Percentiles rank a stretch among this genome's conserved stretches.
These are phyloP conservation scores for Reinhardtius hippoglossoides DNA, from an alignment of 2,113 vertebrate species.

Conservation along the genomic window DNA sequence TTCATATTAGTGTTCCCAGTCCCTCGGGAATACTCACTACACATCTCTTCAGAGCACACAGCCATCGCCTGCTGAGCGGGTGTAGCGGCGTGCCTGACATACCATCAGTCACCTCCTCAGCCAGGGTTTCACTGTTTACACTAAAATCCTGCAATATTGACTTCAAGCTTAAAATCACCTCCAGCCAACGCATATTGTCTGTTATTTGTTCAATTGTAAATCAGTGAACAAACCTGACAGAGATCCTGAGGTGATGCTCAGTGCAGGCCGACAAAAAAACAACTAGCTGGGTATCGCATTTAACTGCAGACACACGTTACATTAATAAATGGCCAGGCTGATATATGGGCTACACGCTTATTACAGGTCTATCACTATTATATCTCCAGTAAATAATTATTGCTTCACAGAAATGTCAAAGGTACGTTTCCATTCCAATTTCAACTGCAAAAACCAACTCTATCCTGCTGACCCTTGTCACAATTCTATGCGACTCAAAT, in stretches of 20 bases:
- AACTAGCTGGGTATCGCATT: background rate
- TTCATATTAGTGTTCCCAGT: conserved; percentile 66
- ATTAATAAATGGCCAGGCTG: too few relatives aligned
- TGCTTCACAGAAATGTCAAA: too few relatives aligned
- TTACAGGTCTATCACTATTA: background rate
- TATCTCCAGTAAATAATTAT: too few relatives aligned
- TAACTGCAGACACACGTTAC: background rate
- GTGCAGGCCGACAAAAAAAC: background rate
- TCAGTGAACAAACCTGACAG: background rate
- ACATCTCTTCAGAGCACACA: conserved; percentile 49
- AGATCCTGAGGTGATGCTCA: background rate
- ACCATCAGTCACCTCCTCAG: conserved; percentile 31
- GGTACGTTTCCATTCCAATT: too few relatives aligned
- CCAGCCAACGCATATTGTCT: background rate
- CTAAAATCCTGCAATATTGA: conserved; percentile 13
- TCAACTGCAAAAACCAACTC: too few relatives aligned
- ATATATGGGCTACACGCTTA: too few relatives aligned
- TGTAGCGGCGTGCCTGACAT: conserved; percentile 38
- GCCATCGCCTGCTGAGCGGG: conserved; percentile 44
- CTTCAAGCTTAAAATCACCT: conserved; percentile 12
- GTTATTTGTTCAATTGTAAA: conserved; percentile 8
- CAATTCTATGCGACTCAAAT: background rate
- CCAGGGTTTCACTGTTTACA: conserved; percentile 11
- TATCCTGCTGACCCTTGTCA: too few relatives aligned
- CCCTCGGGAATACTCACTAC: conserved; percentile 50